Evolutionary conservation across 2,113 vertebrate species (phyloP).

Genomic region (Mesembrinibis cayennensis): DNA sequence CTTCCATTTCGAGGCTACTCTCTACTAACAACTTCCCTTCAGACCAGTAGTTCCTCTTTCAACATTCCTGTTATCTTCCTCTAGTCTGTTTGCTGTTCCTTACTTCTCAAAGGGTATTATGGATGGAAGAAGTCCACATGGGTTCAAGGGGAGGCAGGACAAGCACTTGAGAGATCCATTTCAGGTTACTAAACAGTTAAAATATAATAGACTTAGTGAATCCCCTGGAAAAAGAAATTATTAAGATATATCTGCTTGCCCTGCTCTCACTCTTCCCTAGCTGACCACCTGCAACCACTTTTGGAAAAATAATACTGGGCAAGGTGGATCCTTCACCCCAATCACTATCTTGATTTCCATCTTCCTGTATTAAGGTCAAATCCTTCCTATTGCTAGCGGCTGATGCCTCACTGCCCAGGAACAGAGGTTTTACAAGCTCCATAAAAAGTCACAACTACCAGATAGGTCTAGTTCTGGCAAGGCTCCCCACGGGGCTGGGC

Average conservation of each 20-base stretch:
- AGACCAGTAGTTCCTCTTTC: background rate
- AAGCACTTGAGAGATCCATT: background rate
- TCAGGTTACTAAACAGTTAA: background rate
- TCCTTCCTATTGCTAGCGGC: too few relatives aligned
- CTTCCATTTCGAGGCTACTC: background rate
- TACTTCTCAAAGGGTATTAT: background rate
- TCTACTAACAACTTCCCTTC: background rate
- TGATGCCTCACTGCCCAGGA: too few relatives aligned
- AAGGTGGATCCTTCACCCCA: too few relatives aligned
- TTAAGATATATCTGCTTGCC: too few relatives aligned
- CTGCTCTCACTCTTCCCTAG: too few relatives aligned
- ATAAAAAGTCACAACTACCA: constrained; percentile 13
- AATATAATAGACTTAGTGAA: background rate
- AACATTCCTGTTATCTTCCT: background rate
- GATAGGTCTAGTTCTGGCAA: background rate
- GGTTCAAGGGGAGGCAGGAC: background rate
- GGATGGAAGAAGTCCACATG: background rate
- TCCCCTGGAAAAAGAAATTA: accelerated
- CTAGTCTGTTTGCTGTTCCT: background rate
- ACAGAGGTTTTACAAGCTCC: too few relatives aligned
- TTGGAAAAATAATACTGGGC: too few relatives aligned
- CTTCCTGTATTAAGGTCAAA: too few relatives aligned
- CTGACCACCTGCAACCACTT: too few relatives aligned
- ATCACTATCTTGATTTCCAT: too few relatives aligned
- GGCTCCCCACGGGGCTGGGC: background rate